Conservation (phyloP, 2,113 vertebrate genomes). For the Propithecus coquereli region DNA sequence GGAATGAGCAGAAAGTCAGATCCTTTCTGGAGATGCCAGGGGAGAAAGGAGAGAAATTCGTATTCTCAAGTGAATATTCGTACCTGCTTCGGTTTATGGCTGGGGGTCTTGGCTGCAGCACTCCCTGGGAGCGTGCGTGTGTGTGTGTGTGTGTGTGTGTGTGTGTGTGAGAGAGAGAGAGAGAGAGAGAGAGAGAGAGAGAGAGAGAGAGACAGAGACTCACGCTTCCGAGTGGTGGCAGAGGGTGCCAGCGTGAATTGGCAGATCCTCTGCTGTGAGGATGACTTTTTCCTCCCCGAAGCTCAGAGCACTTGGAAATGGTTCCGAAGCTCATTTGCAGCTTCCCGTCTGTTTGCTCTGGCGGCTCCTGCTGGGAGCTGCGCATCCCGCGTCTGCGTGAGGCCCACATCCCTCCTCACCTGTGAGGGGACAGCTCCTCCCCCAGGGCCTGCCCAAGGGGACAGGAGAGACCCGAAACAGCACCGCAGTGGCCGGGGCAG, state of each 20-base stretch:
- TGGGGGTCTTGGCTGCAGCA: background rate
- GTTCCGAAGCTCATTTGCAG: background rate
- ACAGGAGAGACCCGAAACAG: background rate
- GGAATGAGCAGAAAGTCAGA: background rate
- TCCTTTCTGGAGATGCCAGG: background rate
- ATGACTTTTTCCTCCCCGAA: background rate
- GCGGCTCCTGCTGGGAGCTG: background rate
- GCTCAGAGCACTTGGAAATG: background rate
- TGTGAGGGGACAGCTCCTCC: background rate
- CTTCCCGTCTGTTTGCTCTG: fast-evolving
- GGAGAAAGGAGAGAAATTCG: background rate
- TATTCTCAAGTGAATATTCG: background rate
- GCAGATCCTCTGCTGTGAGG: fast-evolving
- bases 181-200: too few relatives aligned
- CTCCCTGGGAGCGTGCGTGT: background rate
- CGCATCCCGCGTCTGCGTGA: background rate
- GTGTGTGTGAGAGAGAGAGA: too few relatives aligned
- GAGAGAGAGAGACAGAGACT: background rate
- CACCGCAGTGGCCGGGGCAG: fast-evolving
- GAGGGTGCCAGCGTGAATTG: background rate
- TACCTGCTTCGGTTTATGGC: background rate
- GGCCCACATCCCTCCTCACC: fast-evolving
- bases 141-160: too few relatives aligned
- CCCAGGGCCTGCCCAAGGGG: fast-evolving
- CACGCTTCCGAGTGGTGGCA: too few relatives aligned